A percentile compares a stretch with the other conserved stretches of the same genome.
These are phyloP conservation scores for Euplagia quadripunctaria DNA, from an alignment of 2,888 invertebrate genomes.

Conservation along the genomic window DNA sequence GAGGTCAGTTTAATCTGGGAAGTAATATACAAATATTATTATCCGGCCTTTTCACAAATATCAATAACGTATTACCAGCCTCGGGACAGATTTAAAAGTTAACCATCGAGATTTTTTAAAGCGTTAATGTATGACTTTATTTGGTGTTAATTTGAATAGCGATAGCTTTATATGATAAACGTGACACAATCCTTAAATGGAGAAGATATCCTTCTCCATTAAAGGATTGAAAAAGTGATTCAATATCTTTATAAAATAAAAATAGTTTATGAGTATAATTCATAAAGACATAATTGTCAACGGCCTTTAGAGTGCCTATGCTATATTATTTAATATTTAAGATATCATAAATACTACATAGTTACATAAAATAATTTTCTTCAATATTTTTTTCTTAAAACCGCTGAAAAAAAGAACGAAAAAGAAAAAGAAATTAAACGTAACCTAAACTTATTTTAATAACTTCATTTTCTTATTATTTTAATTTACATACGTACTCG, in stretches of 20 bases:
- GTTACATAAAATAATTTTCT: too few relatives aligned
- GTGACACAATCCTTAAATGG: slow-evolving; percentile 24
- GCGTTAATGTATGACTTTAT: slow-evolving; percentile 63
- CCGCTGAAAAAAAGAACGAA: too few relatives aligned
- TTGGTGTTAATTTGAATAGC: slow-evolving; percentile 61
- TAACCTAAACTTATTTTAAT: too few relatives aligned
- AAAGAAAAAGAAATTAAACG: too few relatives aligned
- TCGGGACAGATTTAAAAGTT: slow-evolving; percentile 84
- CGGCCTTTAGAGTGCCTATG: too few relatives aligned
- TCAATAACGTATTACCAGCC: slow-evolving; percentile 86
- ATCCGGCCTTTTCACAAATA: slow-evolving; percentile 86
- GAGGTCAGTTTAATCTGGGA: slow-evolving; percentile 67
- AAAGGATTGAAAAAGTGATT: too few relatives aligned
- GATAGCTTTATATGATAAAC: slow-evolving; percentile 10
- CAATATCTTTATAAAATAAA: not conserved
- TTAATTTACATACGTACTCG: too few relatives aligned
- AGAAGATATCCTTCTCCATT: not conserved
- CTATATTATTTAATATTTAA: too few relatives aligned
- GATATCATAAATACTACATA: too few relatives aligned
- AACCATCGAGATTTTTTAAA: slow-evolving; percentile 72
- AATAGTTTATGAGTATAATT: not conserved
- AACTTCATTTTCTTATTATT: too few relatives aligned
- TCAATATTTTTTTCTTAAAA: too few relatives aligned
- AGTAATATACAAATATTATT: slow-evolving; percentile 85
- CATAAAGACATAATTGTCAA: not conserved